Percentiles rank a stretch among this genome's conserved stretches.
These are phyloP conservation scores for Myotis planiceps DNA, from an alignment of 2,797 vertebrate species.

Conservation along the genomic window DNA sequence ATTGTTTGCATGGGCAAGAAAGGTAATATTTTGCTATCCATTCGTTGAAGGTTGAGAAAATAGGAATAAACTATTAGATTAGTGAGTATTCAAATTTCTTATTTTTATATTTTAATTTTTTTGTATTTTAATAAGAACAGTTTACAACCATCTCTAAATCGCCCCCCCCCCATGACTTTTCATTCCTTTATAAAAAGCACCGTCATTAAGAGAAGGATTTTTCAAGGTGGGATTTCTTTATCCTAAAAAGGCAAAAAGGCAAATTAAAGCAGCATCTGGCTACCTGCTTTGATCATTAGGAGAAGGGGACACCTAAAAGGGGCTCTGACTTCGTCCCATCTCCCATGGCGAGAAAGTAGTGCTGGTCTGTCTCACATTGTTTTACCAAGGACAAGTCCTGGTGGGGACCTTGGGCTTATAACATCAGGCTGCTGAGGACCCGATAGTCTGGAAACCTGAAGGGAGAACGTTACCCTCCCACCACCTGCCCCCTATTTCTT, in stretches of 20 bases:
- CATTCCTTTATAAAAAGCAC: background rate
- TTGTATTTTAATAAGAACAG: background rate
- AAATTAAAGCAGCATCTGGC: background rate
- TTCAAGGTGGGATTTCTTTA: background rate
- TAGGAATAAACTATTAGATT: background rate
- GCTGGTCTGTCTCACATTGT: background rate
- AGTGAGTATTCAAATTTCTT: background rate
- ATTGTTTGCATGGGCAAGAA: background rate
- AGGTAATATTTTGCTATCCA: background rate
- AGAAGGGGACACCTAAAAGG: background rate
- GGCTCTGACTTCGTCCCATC: background rate
- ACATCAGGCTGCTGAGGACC: background rate
- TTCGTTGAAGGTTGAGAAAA: background rate
- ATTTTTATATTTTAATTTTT: background rate
- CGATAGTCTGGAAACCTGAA: background rate
- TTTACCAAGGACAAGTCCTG: background rate
- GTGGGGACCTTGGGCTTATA: background rate
- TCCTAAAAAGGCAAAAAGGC: background rate
- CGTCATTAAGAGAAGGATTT: slow-evolving; percentile 12
- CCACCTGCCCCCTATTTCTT: background rate
- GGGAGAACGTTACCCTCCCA: background rate
- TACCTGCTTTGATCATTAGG: background rate
- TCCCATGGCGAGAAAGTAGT: background rate
- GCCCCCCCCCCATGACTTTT: background rate
- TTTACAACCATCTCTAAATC: background rate